Evolutionary conservation across 2,113 vertebrate genomes (phyloP), one percentile per base, ranked within the genome.

Genomic region (Ailurus styani): DNA sequence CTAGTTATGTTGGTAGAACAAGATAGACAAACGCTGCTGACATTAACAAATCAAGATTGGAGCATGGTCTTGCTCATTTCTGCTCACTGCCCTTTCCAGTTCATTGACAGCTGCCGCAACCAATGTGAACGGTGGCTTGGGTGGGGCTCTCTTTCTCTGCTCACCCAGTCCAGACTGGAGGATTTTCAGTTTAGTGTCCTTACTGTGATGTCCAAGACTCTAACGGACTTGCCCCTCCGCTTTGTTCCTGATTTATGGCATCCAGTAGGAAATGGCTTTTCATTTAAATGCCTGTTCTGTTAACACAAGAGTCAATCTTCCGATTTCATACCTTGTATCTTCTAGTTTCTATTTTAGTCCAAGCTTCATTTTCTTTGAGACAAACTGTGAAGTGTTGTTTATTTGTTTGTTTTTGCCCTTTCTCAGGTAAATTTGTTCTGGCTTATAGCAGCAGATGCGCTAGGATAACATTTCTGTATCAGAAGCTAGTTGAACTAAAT

Each of bases 261-360:
- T 92, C 64, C 52, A 73, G 23, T 91, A 54, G 66, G 93, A 95
- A 93, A 66, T 93, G 7, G 1, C 68, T 85, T 94, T 96, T 60
- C 37, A 79, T 64, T 78, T 85, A 95, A 95, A 73, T 68, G 11
- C 60, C 12, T 90, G 17, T 72, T 78, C 64, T 60, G 13, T 95
- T 95, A 57, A 85, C 23, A 25, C 27, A 73, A 82, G 62, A 72
- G 47, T 90, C 73, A 86, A 37, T 52, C 64, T 92, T 87, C 78
- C 50, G 5, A 72, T 94, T 79, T 54, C 12, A 27, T 86, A 78
- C n/a, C 47, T 91, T 78, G 17, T 40, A 29, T 83, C 47, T 87
- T 91, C 52, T 95, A 27, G 40, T 94, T 94, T 97, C 68, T 90
- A 13, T 73, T 95, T 93, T 60, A 93, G 10, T 84, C 31, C 57